Evolutionary conservation across 92 coral and sea anemone species (phyloP), one percentile per base, ranked within the genome.

Genomic region (Zoanthus solanderi): DNA sequence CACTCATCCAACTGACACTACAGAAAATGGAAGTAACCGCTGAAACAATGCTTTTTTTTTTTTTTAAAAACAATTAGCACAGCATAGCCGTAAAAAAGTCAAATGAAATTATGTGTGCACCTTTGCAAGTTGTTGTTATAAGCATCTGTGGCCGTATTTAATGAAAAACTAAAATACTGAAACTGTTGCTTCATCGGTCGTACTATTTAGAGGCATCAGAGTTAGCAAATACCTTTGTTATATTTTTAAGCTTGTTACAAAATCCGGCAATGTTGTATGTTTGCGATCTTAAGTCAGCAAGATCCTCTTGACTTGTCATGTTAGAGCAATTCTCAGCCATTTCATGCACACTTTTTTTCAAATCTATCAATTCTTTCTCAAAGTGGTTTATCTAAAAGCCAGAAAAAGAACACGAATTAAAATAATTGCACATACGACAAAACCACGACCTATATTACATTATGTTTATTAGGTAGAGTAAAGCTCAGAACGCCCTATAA

Each of bases 381-480:
- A 96, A 94, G 32, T 82, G 91, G 47, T 61, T 85, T 54, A 94
- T 90, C 98, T 96, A 69, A 10, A 91, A 86, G 57, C 75, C 46
- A 73, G 9, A 14, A 32, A 72, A 45, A 53, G 8, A 34, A 0
- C 37, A 13, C n/a, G 1, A 34, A 18, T 16, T 1, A 15, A 17
- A 18, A 18, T 44, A 16, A 78, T 28, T 7, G 6, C 6, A 32
- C 5, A 60, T 32, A 9, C 6, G 28, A 7, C 69, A 58, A 58
- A 58, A 58, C 6, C 5, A 0, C 42, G 12, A 16, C 7, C 18
- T 58, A 58, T 0, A 58, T 58, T 58, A 18, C 3, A 48, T 15
- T 0, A 23, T 13, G 10, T 13, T 48, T 18, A 28, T 37, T 37
- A 37, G 4, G 42, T 37, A 37, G 42, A 2, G 4, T 4, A 37